These are phyloP conservation scores for Brachirus orientalis DNA, from an alignment of 2,113 vertebrate species.

Conservation along the genomic window DNA sequence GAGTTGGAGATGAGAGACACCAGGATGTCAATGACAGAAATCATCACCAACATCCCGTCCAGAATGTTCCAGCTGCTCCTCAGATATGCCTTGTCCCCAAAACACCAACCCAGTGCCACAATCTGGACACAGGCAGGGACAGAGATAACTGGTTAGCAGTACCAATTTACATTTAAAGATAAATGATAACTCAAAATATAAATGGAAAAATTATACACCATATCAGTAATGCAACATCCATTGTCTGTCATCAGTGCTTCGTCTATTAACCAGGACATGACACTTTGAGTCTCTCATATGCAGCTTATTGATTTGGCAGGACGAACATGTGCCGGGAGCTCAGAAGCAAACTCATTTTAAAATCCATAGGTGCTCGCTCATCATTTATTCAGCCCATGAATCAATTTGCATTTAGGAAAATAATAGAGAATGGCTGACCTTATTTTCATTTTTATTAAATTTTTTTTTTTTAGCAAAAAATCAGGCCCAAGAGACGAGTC, in stretches of 20 bases:
- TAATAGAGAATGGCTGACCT: conserved; percentile 14
- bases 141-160: not conserved
- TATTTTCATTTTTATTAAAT: not conserved
- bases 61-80: conserved; percentile 98
- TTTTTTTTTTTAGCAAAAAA: conserved; percentile 9
- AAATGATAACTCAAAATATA: not conserved
- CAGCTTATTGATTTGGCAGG: conserved; percentile 23
- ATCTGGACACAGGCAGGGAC: conserved; percentile 81
- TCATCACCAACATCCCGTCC: conserved; percentile 95
- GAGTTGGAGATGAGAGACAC: conserved; percentile 95
- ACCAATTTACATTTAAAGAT: not conserved
- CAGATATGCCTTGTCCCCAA: conserved; percentile 92
- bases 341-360: conserved; percentile 15
- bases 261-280: conserved; percentile 6
- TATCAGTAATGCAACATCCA: too few relatives aligned
- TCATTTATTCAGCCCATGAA: conserved; percentile 33
- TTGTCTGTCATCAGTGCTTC: too few relatives aligned
- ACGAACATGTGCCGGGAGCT: conserved; percentile 18
- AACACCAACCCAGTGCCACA: conserved; percentile 92
- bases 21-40: conserved; percentile 95
- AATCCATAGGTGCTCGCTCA: conserved; percentile 33
- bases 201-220: conserved; percentile 5
- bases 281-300: conserved; percentile 2
- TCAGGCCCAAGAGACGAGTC: not conserved
- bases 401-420: conserved; percentile 28